Evolutionary conservation across 1,140 invertebrate genomes (phyloP).

Genomic region (Apolygus lucorum): DNA sequence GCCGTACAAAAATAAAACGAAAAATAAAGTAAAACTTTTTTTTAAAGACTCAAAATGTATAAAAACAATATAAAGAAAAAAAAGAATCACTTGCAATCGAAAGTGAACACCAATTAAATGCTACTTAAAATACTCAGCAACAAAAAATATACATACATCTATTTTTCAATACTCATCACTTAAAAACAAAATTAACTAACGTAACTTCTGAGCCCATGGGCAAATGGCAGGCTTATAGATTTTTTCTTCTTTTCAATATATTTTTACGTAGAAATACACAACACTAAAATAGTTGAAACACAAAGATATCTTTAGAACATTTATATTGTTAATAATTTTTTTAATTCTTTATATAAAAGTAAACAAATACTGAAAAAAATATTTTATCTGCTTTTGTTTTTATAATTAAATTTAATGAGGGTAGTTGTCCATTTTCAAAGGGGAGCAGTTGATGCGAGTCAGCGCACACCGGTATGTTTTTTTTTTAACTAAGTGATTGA

Average conservation of each 20-base stretch:
- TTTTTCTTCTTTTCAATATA: slow-evolving; percentile 15
- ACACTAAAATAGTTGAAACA: slow-evolving; percentile 32
- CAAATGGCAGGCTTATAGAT: slow-evolving; percentile 27
- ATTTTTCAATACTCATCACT: slow-evolving; percentile 25
- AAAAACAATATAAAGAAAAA: slow-evolving; percentile 26
- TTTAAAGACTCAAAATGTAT: neutral
- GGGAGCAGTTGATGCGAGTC: neutral
- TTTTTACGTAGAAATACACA: slow-evolving; percentile 31
- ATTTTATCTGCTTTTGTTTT: slow-evolving; percentile 31
- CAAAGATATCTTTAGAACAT: slow-evolving; percentile 34
- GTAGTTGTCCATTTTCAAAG: slow-evolving; percentile 10
- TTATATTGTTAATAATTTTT: slow-evolving; percentile 33
- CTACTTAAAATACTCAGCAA: slow-evolving; percentile 20
- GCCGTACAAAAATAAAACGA: slow-evolving; percentile 9
- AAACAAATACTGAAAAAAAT: slow-evolving; percentile 36
- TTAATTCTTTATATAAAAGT: slow-evolving; percentile 31
- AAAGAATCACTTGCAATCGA: slow-evolving; percentile 29
- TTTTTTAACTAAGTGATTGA: slow-evolving; percentile 14
- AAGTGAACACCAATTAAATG: slow-evolving; percentile 29
- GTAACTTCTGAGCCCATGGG: slow-evolving; percentile 29
- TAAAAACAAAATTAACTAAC: slow-evolving; percentile 31
- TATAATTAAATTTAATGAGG: slow-evolving; percentile 26
- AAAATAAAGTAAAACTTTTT: neutral
- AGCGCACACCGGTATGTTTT: neutral
- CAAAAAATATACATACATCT: slow-evolving; percentile 31